Evolutionary conservation across 2,888 invertebrate genomes (phyloP), one percentile per base, ranked within the genome.

Genomic region (Adelognathus sp.): DNA sequence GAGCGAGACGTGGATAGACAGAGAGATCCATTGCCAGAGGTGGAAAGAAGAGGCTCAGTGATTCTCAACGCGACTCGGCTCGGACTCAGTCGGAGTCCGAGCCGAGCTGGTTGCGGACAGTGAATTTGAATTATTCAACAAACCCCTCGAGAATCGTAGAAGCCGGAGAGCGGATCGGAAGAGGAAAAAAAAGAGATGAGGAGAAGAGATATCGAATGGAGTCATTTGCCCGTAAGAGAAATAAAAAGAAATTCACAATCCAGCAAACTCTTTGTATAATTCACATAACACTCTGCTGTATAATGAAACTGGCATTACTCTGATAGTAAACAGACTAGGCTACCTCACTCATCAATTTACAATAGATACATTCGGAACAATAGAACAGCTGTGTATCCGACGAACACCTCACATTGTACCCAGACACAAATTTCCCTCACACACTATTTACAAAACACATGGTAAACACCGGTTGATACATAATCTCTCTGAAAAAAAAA

Each of bases 91-190:
- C 16, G 11, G 21, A 14, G 16, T 58, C 67, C 52, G 80, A 75
- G 67, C 50, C 36, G 54, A 50, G 52, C 54, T 21, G 63, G 60
- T 67, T 27, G 27, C 46, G 29, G 31, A 63, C 21, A 46, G 11
- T n/a, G n/a, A n/a, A 29, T 21, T 67, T 73, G 77, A 73, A 77
- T 77, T 63, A 77, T 77, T 72, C 77, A 77, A 69, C 56, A 77
- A 69, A 67, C 54, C 29, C 60, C 72, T 72, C 54, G 77, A 44
- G 71, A 64, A 21, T 14, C 58, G 27, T 27, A 27, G 18, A 54
- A 44, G 56, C 44, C 46, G 21, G 31, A 61, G 67, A 56, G 61
- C 11, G 54, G 67, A 67, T 41, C 16, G 29, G n/a, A 50, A 14
- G 29, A 21, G 16, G 9, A 71, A 9, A 41, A 29, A 16, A 39